Percentiles rank a stretch among this genome's conserved stretches.
Conservation (phyloP, 2,888 invertebrate genomes). For the Melanchra persicariae region DNA sequence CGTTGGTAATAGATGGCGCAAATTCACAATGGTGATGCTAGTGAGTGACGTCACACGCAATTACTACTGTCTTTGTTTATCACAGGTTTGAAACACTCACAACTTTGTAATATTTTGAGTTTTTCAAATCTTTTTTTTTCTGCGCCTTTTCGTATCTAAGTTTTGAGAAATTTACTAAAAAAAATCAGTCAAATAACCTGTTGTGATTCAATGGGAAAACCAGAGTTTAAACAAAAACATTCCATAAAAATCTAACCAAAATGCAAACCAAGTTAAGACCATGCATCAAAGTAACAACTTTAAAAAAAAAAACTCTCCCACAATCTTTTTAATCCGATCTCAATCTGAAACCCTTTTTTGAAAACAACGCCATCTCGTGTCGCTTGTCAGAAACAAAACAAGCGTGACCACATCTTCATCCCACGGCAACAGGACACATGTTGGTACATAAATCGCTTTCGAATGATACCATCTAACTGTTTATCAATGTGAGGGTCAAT, state of each 20-base stretch:
- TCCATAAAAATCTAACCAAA: neutral
- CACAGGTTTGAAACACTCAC: too few species aligned
- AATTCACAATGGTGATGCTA: too few species aligned
- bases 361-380: slow-evolving; percentile 63
- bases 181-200: too few species aligned
- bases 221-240: too few species aligned
- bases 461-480: slow-evolving; percentile 62
- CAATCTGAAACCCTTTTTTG: slow-evolving; percentile 42
- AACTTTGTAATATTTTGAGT: too few species aligned
- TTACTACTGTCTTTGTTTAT: too few species aligned
- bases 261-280: neutral
- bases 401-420: slow-evolving; percentile 60
- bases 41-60: too few species aligned
- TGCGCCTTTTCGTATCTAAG: too few species aligned
- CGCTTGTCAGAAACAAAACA: slow-evolving; percentile 52
- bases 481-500: slow-evolving; percentile 64
- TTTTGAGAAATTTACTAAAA: too few species aligned
- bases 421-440: slow-evolving; percentile 60
- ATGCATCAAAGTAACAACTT: neutral
- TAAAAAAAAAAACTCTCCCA: slow-evolving; percentile 17
- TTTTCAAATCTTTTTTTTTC: too few species aligned
- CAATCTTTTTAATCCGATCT: slow-evolving; percentile 41
- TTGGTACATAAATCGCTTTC: slow-evolving; percentile 60
- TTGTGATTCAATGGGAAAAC: slow-evolving; percentile 1
- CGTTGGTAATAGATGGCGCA: too few species aligned